Base-by-base conservation (phyloP, 2,113 vertebrate species). In the Rhagologus leucostigma region DNA sequence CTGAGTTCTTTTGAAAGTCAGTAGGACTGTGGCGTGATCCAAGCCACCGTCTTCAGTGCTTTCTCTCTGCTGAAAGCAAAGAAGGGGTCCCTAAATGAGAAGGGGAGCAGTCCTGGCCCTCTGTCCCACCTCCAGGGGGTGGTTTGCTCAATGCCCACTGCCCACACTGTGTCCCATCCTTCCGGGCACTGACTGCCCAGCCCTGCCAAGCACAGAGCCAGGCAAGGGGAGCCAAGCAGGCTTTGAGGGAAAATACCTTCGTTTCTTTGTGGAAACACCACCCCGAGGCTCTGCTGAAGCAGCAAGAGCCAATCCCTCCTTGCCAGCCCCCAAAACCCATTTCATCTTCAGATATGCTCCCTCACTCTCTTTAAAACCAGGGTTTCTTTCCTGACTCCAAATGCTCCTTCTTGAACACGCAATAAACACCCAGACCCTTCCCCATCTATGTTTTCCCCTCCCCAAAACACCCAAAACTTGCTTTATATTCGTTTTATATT, bases 1-100 rank as follows among this genome's bases (percentile, higher is more conserved):
- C 85, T 18, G 79, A 77, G 88, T 19, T 70, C 90, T 92, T 95
- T 27, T 57, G 68, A 90, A 93, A 95, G 85, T 80, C 94, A 88
- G 82, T 88, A 86, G 83, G 96, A 42, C 88, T 88, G 84, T 39
- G 41, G 63, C 8, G 4, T 49, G 53, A 80, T 35, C 85, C 87
- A 53, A 85, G 13, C n/a, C 75, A 2, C n/a, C 50, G 53, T 79
- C 59, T 39, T 22, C 67, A 6, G 42, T 24, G 75, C 32, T 52
- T 52, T 83, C 37, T 49, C 53, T 29, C 75, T 69, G 53, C 87
- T 89, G 84, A 37, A 69, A 85, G 79, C 57, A 62, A 60, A 62
- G 16, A 3, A 52, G 49, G 10, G 32, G 16, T 21, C 63, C 70
- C 41, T 49, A 55, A 91, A 33, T 10, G 41, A 60, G 27, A 6